Evolutionary conservation across 2,797 vertebrate genomes (phyloP).

Genomic region (Manis pentadactyla): DNA sequence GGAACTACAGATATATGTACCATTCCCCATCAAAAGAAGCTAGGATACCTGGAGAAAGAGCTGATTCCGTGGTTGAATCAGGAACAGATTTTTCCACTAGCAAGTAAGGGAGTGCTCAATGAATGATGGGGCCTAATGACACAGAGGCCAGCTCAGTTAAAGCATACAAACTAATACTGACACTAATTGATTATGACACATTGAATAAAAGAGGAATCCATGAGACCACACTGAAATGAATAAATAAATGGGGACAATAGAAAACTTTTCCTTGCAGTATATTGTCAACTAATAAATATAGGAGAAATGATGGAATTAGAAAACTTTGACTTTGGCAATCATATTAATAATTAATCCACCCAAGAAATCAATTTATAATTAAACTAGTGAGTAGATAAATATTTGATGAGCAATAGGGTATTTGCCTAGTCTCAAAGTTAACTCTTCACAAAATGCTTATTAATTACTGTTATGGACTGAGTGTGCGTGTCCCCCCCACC

Average conservation of each 20-base stretch:
- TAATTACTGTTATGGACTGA: neutral
- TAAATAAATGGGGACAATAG: neutral
- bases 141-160: neutral
- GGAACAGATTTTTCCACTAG: neutral
- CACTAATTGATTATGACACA: neutral
- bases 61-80: neutral
- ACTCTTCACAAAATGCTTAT: neutral
- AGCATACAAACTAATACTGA: neutral
- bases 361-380: neutral
- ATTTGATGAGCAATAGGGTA: neutral
- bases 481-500: neutral
- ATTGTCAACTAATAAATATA: neutral
- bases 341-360: neutral
- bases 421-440: neutral
- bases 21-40: neutral
- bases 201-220: neutral
- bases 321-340: neutral
- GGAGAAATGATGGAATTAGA: neutral
- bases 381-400: neutral
- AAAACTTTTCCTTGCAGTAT: neutral
- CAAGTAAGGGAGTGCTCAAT: neutral
- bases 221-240: neutral
- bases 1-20: neutral
- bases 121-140: neutral
- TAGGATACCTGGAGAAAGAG: neutral